Evolutionary conservation across 1,140 invertebrate genomes (phyloP), one percentile per base, ranked within the genome.

Genomic region (Meloidogyne hapla): DNA sequence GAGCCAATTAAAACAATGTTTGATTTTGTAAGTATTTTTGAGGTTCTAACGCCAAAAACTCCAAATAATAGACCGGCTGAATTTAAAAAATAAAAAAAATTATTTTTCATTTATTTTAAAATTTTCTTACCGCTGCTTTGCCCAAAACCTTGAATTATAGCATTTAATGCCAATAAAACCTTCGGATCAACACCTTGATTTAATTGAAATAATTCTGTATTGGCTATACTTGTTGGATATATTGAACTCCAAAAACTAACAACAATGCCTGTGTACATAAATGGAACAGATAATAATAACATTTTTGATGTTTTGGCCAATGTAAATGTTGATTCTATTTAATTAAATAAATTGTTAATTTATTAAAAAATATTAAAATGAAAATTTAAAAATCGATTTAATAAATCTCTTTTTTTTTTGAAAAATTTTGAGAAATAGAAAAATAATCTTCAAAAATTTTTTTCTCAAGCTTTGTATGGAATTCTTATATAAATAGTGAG

Each of bases 1-100:
- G 93, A 94, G 64, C 94, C 94, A 76, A 92, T 90, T 33, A 94
- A 90, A 5, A 96, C 91, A 69, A 96, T 93, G 0, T 93, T 93
- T 89, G 94, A 93, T 73, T 94, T 91, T 18, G 94, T 94, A 90
- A 91, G 92, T 18, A 25, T n/a, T 56, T 56, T 61, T 9, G 56
- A 4, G 2, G 71, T 73, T 25, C 25, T 33, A 6, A 18, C n/a
- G 21, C 64, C 71, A n/a, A 73, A 63, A 33, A 73, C 64, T 21
- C 71, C 71, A 33, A 73, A 73, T 13, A 73, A 13, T 28, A 73
- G 64, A 23, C 71, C 71, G 3, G 71, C 71, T 73, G 23, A 40
- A 38, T 70, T 70, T 56, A n/a, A 26, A 72, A 21, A 72, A 72
- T 23, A 25, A 10, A 26, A 15, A n/a, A 48, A 23, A 25, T n/a